Conservation (phyloP, 2,888 invertebrate species). For the Orthosia cruda region DNA sequence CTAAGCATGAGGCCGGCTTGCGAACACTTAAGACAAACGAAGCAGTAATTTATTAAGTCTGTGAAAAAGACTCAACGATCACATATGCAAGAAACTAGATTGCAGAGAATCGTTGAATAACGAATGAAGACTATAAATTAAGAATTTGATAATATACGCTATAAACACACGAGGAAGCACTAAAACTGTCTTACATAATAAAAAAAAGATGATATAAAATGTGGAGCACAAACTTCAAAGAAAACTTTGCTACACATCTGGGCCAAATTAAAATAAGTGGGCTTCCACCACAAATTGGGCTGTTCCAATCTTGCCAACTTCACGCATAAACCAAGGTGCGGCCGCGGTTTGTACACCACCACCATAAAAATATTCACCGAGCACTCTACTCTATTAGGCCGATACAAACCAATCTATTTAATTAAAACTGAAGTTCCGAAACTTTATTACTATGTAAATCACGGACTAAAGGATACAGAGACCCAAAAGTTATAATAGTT, state of each 20-base stretch:
- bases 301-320: conserved; percentile 53
- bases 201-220: conserved; percentile 33
- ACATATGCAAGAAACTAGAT: background rate
- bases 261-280: conserved; percentile 61
- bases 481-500: conserved; percentile 57
- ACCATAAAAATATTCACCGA: conserved; percentile 61
- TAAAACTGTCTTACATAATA: conserved; percentile 36
- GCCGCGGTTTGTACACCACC: conserved; percentile 46
- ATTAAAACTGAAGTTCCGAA: conserved; percentile 42
- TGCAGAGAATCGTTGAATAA: background rate
- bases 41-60: background rate
- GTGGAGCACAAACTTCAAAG: conserved; percentile 34
- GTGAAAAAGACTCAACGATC: background rate
- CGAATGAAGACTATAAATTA: conserved; percentile 11
- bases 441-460: conserved; percentile 50
- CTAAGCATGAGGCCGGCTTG: no score
- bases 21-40: background rate
- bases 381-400: conserved; percentile 24
- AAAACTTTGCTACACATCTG: conserved; percentile 45
- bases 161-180: conserved; percentile 37
- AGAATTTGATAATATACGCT: conserved; percentile 8
- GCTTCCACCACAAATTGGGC: conserved; percentile 52
- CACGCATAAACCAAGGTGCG: conserved; percentile 55
- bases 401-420: conserved; percentile 45
- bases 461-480: conserved; percentile 32